Conservation (phyloP, 2,888 invertebrate species). For the Branchinecta sandiegonensis region DNA sequence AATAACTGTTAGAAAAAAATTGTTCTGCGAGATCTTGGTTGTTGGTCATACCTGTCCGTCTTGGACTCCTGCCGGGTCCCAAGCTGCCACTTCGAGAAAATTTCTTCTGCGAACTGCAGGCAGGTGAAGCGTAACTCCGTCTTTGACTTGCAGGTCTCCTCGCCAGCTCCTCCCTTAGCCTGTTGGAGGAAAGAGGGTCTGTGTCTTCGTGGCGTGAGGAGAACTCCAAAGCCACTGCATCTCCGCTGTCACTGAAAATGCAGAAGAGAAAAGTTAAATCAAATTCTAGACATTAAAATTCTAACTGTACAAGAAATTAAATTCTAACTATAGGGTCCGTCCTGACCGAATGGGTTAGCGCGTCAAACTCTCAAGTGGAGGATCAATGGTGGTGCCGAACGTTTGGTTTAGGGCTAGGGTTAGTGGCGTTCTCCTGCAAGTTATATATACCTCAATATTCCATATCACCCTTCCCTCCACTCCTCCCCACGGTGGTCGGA, state of each 20-base stretch:
- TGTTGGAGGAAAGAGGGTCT: background rate
- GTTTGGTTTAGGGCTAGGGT: too few species aligned
- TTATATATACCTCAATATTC: too few species aligned
- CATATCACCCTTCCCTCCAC: too few species aligned
- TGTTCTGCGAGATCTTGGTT: too few species aligned
- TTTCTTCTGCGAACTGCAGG: background rate
- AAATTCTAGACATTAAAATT: background rate
- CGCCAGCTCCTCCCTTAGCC: background rate
- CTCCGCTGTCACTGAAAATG: constrained; percentile 1
- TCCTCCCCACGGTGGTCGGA: too few species aligned
- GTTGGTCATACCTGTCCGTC: constrained; percentile 18
- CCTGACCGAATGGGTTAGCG: background rate
- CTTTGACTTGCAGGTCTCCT: background rate
- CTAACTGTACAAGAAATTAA: background rate
- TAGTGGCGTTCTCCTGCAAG: too few species aligned
- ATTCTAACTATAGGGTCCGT: background rate
- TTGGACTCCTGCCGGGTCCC: constrained; percentile 20
- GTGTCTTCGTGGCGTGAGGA: background rate
- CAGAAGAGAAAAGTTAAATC: background rate
- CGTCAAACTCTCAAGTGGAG: too few species aligned
- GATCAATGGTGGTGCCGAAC: too few species aligned
- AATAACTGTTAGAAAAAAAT: background rate
- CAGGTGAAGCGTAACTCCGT: background rate
- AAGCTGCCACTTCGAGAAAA: background rate
- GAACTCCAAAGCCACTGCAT: background rate